A percentile compares a stretch with the other conserved stretches of the same genome.
These are phyloP conservation scores for Drosophila nr. fundita DNA, from an alignment of 2,888 invertebrate species.

Conservation along the genomic window DNA sequence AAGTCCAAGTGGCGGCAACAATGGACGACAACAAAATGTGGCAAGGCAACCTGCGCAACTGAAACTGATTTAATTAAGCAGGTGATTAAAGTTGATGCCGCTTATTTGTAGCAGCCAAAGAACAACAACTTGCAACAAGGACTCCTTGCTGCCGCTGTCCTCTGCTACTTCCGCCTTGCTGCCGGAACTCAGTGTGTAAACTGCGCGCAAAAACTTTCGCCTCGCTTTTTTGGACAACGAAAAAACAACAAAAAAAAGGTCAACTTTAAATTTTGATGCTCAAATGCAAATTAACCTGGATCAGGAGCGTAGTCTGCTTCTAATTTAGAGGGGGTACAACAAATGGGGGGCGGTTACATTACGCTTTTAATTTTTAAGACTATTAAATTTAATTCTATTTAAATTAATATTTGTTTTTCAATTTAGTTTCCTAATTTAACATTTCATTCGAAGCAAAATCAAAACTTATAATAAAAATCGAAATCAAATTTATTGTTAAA, in stretches of 20 bases:
- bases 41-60: slow-evolving; percentile 51
- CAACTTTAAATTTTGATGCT: slow-evolving; percentile 29
- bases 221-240: not conserved
- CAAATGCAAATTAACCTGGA: slow-evolving; percentile 54
- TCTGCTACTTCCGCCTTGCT: not conserved
- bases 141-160: slow-evolving; percentile 25
- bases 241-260: not conserved
- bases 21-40: slow-evolving; percentile 36
- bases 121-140: slow-evolving; percentile 47
- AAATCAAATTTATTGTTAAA: too few species aligned
- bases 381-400: not conserved
- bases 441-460: not conserved
- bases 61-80: slow-evolving; percentile 83
- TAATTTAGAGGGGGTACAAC: not conserved
- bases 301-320: not conserved
- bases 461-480: not conserved
- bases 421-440: not conserved
- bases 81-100: slow-evolving; percentile 82
- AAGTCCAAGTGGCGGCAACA: slow-evolving; percentile 38
- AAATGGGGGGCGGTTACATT: not conserved
- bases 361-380: not conserved
- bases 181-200: slow-evolving; percentile 66
- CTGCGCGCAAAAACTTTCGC: slow-evolving; percentile 62
- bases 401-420: not conserved
- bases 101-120: slow-evolving; percentile 75